Conservation (phyloP, 2,113 vertebrate genomes). For the Mystacornis crossleyi region DNA sequence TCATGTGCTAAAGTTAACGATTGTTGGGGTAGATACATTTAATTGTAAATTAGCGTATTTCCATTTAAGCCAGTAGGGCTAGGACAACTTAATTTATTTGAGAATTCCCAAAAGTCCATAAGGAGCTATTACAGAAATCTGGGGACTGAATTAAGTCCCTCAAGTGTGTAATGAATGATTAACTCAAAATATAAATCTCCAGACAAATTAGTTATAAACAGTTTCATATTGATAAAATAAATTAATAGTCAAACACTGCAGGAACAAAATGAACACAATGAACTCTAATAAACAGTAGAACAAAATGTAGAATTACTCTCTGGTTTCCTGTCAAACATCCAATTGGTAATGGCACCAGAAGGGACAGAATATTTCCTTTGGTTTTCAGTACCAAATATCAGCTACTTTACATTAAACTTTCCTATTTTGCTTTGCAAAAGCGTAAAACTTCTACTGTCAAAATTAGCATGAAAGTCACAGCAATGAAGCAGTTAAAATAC, state of each 20-base stretch:
- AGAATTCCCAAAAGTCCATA: background rate
- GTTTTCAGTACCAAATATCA: background rate
- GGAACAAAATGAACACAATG: background rate
- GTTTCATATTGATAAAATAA: background rate
- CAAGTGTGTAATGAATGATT: background rate
- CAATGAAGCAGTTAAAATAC: background rate
- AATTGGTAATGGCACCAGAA: background rate
- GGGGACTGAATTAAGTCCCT: background rate
- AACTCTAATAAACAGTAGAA: background rate
- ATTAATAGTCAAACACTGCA: background rate
- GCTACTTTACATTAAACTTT: background rate
- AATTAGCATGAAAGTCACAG: background rate
- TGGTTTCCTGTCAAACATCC: background rate
- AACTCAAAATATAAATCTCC: background rate
- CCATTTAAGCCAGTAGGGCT: background rate
- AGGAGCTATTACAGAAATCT: background rate
- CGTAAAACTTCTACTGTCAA: background rate
- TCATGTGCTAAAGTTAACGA: background rate
- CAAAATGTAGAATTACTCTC: background rate
- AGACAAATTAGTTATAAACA: background rate
- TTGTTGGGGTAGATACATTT: background rate
- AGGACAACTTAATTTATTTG: background rate
- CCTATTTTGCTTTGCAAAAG: background rate
- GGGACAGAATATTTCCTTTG: background rate
- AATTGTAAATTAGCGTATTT: background rate